Percentiles rank a stretch among this genome's conserved stretches.
Conservation (phyloP, 2,797 vertebrate species). For the Lepus townsendii region DNA sequence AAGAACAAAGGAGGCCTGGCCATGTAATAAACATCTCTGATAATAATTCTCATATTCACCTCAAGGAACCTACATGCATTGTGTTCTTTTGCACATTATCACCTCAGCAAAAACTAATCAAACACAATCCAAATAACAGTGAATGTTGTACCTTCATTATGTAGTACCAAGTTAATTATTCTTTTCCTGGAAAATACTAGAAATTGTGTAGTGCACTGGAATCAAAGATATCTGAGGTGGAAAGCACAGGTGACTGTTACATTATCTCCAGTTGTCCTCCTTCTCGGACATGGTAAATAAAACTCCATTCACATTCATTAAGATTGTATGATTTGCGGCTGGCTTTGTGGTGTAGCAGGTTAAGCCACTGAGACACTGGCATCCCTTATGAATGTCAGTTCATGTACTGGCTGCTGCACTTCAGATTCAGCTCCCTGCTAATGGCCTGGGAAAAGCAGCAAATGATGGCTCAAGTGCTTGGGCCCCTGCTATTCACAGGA, state of each 20-base stretch:
- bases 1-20: neutral
- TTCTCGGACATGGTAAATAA: neutral
- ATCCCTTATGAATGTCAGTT: no score
- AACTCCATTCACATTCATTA: neutral
- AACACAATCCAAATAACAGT: neutral
- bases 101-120: conserved; percentile 19
- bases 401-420: no score
- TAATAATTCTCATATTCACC: neutral
- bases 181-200: neutral
- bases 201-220: neutral
- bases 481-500: no score
- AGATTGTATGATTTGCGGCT: neutral
- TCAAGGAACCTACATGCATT: neutral
- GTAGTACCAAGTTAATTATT: neutral
- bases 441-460: no score
- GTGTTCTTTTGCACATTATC: neutral
- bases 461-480: no score
- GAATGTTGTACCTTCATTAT: neutral
- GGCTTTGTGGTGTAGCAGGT: no score
- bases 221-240: neutral
- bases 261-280: neutral
- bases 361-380: no score
- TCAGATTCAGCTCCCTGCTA: no score
- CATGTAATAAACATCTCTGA: neutral
- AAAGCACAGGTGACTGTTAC: neutral